Base-by-base conservation (phyloP, 2,888 invertebrate species). In the Zaprionus obscuricornis region DNA sequence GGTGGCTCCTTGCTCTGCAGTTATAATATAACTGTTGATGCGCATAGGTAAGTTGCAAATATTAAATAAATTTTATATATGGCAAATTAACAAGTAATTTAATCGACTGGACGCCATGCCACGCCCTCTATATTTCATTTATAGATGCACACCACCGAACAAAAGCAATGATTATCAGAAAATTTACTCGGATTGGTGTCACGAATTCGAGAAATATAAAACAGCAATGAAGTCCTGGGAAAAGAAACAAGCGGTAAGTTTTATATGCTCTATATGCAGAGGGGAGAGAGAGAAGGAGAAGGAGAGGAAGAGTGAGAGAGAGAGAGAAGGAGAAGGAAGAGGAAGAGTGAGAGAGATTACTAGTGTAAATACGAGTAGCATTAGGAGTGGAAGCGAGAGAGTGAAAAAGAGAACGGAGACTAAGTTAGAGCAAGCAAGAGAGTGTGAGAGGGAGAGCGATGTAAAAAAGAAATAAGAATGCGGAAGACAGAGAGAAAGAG, bases 141-240 rank as follows among this genome's bases (percentile, higher is more conserved):
- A 4, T 88, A 93, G 93, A 90, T 97, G 97, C 91, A 95, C 96
- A 24, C 96, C 97, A 20, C 97, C 97, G 2, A 95, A 96, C 73
- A 96, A 96, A 89, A 95, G 96, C 87, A 95, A 96, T 87, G 97
- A 97, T 91, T 97, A 97, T 90, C 97, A 97, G 91, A 96, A 97
- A 91, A 96, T 98, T 73, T 98, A 98, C 91, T 96, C 98, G 16
- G 98, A 98, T 90, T 99, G 98, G 98, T 98, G 98, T 91, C 97
- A 98, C 90, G 98, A 98, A 91, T 98, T 98, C 90, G 97, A 98
- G 90, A 97, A 97, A 89, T 98, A 98, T 91, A 98, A 98, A 92
- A 94, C 95, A 55, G 97, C 97, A 20, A 97, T 97, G 97, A 97
- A 97, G 89, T 95, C 95, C 73, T 98, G 97, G 97, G 97, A 97